Percentiles rank a stretch among this genome's conserved stretches.
These are phyloP conservation scores for Drosophila pachea DNA, from an alignment of 1,140 invertebrate species.

Conservation along the genomic window DNA sequence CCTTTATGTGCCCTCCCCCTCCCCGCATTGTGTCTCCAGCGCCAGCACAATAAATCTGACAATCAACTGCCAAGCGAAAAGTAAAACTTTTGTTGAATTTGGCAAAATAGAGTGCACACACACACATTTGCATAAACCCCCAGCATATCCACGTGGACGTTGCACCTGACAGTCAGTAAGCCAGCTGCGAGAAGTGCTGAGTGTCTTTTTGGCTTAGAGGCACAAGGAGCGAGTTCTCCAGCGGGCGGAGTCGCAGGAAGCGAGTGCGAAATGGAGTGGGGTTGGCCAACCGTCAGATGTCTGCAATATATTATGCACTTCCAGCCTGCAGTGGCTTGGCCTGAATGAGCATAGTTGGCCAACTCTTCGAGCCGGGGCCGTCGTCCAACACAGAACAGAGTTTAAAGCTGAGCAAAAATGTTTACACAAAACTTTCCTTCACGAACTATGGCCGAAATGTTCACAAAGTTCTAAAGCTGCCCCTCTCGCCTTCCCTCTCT, in stretches of 20 bases:
- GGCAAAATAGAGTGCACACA: slow-evolving; percentile 12
- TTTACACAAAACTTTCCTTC: slow-evolving; percentile 28
- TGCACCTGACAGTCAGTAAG: slow-evolving; percentile 23
- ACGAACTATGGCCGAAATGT: not conserved
- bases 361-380: slow-evolving; percentile 3
- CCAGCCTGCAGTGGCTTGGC: slow-evolving; percentile 7
- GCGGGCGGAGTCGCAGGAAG: not conserved
- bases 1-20: slow-evolving; percentile 9
- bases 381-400: slow-evolving; percentile 9
- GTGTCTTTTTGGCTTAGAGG: slow-evolving; percentile 25
- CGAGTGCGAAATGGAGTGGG: no score
- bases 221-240: not conserved
- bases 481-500: no score
- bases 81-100: slow-evolving; percentile 27
- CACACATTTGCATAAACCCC: slow-evolving; percentile 58
- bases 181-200: slow-evolving; percentile 23
- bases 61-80: slow-evolving; percentile 22
- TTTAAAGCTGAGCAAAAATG: slow-evolving; percentile 31
- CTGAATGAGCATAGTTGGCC: slow-evolving; percentile 10
- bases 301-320: slow-evolving; percentile 35
- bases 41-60: slow-evolving; percentile 49
- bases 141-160: slow-evolving; percentile 38
- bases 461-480: no score
- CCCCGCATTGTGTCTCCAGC: slow-evolving; percentile 20
- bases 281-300: not conserved